Base-by-base conservation (phyloP, 2,113 vertebrate genomes). In the Rhinichthys klamathensis region DNA sequence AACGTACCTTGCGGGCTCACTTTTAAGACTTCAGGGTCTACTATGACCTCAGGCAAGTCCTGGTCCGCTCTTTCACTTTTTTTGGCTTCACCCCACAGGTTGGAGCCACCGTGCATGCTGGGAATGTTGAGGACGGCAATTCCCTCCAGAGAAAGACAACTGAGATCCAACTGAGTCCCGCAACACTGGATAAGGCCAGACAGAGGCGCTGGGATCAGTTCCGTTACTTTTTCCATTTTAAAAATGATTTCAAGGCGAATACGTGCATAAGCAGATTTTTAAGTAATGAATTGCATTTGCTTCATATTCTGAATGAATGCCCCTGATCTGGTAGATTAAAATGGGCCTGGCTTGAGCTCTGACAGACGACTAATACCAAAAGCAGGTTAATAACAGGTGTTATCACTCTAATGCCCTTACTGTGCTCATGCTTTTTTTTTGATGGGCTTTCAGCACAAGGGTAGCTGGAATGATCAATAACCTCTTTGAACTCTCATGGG, bases 101-200 rank as follows among this genome's bases (percentile, higher is more conserved):
- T 99, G 87, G 97, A 98, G 82, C 97, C 97, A 0, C 97, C 97
- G 0, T 99, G 96, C 85, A 95, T 98, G 93, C 97, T 99, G 88
- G 97, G 97, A 93, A 98, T 99, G 92, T 99, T 99, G 81, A 99
- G 95, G 21, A 99, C 92, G 6, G 97, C 95, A 51, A 96, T 92
- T 76, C 97, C 96, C 85, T 96, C 96, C 84, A 98, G 91, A 10
- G 96, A 94, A 7, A 92, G 69, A 84, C 63, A 84, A 65, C 94
- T 95, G 87, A 99, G 94, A 86, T 97, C 95, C 89, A 99, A 87
- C 0, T 85, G 89, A 70, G 90, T 95, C 67, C 96, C 96, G 54
- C 95, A 96, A 87, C 97, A 98, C 97, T 98, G 90, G 5, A 10
- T 4, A 75, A 79, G 23, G 41, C 4, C 61, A 72, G 61, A 74